phyloP scores from a whole-genome alignment of 2,113 vertebrate genomes.

The Orthonyx spaldingii region DNA sequence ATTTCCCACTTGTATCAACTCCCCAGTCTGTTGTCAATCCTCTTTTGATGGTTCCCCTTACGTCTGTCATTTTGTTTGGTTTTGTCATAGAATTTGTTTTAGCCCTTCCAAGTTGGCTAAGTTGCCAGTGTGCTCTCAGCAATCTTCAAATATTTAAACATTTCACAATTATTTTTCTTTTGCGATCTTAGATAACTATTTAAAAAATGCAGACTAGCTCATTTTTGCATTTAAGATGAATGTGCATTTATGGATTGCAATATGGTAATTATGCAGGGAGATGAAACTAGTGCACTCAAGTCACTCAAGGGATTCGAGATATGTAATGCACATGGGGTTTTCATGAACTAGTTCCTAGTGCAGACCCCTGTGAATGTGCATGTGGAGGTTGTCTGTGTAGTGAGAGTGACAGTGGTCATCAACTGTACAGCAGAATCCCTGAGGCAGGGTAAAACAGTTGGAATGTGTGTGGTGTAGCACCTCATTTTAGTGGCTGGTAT shows the following conservation, averaged over 20 bases:
- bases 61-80: background rate
- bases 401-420: background rate
- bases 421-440: background rate
- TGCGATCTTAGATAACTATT: background rate
- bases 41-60: background rate
- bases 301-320: background rate
- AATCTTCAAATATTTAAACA: background rate
- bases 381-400: background rate
- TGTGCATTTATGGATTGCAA: background rate
- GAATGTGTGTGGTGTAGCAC: background rate
- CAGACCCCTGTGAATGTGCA: background rate
- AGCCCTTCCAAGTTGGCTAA: background rate
- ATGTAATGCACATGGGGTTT: background rate
- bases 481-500: background rate
- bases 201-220: background rate
- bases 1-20: background rate
- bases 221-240: background rate
- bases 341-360: background rate
- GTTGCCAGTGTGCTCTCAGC: background rate
- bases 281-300: background rate
- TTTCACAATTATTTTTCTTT: background rate
- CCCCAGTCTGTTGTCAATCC: background rate
- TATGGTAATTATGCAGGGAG: background rate
- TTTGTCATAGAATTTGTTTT: background rate
- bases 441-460: background rate